Percentiles rank a stretch among this genome's conserved stretches.
phyloP scores from a whole-genome alignment of 2,113 vertebrate genomes.

The Misgurnus mizolepis region DNA sequence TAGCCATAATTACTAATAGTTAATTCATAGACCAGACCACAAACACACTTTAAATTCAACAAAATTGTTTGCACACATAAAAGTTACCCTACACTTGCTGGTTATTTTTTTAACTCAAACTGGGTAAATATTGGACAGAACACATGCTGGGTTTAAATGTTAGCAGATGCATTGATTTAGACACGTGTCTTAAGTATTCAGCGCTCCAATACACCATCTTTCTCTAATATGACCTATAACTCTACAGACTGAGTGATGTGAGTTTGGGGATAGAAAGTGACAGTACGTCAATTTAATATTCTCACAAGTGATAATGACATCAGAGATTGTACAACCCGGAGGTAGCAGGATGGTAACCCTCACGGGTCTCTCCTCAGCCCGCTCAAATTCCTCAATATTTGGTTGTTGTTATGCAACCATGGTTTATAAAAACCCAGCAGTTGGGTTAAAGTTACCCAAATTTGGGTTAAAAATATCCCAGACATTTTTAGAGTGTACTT shows the following conservation, averaged over 20 bases:
- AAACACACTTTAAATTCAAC: neutral
- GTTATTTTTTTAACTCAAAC: neutral
- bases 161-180: neutral
- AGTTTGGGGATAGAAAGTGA: conserved; percentile 84
- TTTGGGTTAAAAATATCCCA: too few species aligned
- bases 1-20: conserved; percentile 33
- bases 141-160: neutral
- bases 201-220: neutral
- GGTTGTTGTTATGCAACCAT: neutral
- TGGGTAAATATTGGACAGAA: too few species aligned
- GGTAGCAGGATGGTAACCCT: conserved; percentile 74
- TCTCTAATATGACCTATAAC: conserved; percentile 69
- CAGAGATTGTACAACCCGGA: conserved; percentile 79
- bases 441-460: too few species aligned
- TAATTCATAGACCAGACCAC: neutral
- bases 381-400: conserved; percentile 28
- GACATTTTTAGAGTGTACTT: neutral
- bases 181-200: neutral
- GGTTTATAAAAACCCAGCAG: too few species aligned
- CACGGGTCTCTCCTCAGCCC: conserved; percentile 16
- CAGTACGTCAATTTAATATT: conserved; percentile 77
- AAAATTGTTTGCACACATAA: neutral
- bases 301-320: conserved; percentile 83
- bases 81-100: too few species aligned
- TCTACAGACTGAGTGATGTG: conserved; percentile 84